Base-by-base conservation (phyloP, 2,888 invertebrate species). In the Ceratothoa steindachneri region DNA sequence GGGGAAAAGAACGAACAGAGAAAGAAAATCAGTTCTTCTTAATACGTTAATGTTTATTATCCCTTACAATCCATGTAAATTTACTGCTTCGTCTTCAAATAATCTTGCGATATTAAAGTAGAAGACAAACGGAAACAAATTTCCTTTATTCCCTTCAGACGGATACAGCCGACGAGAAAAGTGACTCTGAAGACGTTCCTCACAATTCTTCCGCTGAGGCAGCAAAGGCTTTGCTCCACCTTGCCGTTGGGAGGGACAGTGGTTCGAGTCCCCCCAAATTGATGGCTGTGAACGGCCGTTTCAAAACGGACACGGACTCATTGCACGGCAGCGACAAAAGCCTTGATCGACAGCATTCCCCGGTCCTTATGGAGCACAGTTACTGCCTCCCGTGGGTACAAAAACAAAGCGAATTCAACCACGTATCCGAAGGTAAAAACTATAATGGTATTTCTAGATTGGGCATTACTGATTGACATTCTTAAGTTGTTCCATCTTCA, bases 361-460 rank as follows among this genome's bases (percentile, higher is more conserved):
- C 73, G 24, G 77, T 77, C 4, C 69, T 77, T 19, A 74, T 74
- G 77, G 77, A 77, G 55, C 77, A 77, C 69, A 77, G 77, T 30
- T 77, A 77, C 30, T 74, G 74, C 30, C 55, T 77, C n/a, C 77
- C 77, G 9, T 77, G 77, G 77, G 72, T 72, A 1, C 69, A 71
- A 7, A 77, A 77, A 19, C 74, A 77, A 65, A 69, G 73, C 19
- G 41, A 41, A 41, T 5, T 41, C 7, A 41, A 41, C 41, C 5
- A 15, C 41, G 41, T 41, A 41, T 15, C 41, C 41, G 41, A 41
- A 41, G 41, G 41, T 41, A 15, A 41, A n/a, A n/a, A n/a, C n/a
- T n/a, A n/a, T n/a, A n/a, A n/a, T n/a, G n/a, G n/a, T n/a, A n/a
- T n/a, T n/a, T n/a, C n/a, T n/a, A n/a, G n/a, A n/a, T n/a, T n/a